phyloP scores from a whole-genome alignment of 2,797 vertebrate species.

The Hoplostethus atlanticus region DNA sequence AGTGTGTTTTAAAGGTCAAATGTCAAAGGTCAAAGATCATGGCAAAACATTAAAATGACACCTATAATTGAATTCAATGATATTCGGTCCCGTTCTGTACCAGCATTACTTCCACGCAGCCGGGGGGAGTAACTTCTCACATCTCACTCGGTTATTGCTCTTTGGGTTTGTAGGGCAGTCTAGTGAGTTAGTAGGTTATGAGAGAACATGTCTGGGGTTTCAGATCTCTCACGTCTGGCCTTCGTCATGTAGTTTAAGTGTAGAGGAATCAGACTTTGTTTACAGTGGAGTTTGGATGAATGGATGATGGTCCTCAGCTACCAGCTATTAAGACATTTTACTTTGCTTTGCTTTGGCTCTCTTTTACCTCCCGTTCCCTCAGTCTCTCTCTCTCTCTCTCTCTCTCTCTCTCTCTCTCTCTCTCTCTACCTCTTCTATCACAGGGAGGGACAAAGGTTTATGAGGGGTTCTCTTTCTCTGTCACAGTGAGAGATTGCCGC shows the following conservation, averaged over 20 bases:
- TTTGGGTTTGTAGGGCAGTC: no score
- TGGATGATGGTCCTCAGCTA: conserved; percentile 20
- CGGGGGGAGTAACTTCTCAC: no score
- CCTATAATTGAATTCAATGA: no score
- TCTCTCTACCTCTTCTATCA: conserved; percentile 44
- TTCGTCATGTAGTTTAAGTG: conserved; percentile 23
- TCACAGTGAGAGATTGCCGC: conserved; percentile 70
- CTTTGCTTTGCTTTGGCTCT: conserved; percentile 34
- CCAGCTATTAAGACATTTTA: conserved; percentile 25
- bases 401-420: conserved; percentile 33
- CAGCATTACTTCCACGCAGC: no score
- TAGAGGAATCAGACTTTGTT: conserved; percentile 34
- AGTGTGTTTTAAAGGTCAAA: no score
- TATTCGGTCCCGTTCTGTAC: no score
- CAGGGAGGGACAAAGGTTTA: conserved; percentile 61
- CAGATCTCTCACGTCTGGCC: conserved; percentile 23
- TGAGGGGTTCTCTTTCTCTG: conserved; percentile 64
- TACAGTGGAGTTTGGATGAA: conserved; percentile 40
- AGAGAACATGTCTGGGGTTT: neutral
- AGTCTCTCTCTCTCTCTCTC: conserved; percentile 22
- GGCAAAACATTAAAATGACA: no score
- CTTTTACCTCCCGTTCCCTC: conserved; percentile 8
- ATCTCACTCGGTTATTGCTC: no score
- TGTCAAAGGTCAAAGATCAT: no score
- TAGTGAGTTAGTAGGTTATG: neutral